phyloP scores from a whole-genome alignment of 2,888 invertebrate species.

The Itoplectis maculator region DNA sequence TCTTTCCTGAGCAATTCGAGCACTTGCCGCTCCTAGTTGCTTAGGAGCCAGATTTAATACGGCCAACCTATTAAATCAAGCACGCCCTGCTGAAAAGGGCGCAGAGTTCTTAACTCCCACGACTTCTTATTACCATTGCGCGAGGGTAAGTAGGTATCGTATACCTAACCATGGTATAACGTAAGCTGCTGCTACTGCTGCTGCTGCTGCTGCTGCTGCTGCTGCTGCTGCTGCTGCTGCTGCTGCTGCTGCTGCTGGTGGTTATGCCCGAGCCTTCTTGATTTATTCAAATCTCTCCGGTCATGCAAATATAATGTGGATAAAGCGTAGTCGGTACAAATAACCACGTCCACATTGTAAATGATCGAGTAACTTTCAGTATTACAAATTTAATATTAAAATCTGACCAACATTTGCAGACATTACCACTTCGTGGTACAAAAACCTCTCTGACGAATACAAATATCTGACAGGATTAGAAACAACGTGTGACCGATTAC shows the following conservation, averaged over 20 bases:
- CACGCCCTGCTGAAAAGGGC: constrained; percentile 21
- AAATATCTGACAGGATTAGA: too few species aligned
- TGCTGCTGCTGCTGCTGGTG: constrained; percentile 4
- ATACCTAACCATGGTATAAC: constrained; percentile 11
- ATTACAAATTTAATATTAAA: constrained; percentile 1
- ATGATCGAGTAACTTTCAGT: constrained; percentile 17
- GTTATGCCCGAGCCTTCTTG: constrained; percentile 29
- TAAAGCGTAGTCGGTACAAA: constrained; percentile 42
- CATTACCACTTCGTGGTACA: neutral
- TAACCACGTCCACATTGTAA: constrained; percentile 13
- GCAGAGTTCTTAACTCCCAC: constrained; percentile 33
- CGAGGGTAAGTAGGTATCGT: constrained; percentile 23
- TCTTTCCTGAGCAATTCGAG: constrained; percentile 3
- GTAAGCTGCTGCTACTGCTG: neutral
- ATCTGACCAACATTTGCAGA: neutral
- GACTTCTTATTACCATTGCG: constrained; percentile 44
- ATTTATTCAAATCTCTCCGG: constrained; percentile 51
- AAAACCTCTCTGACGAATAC: too few species aligned
- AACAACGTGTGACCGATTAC: too few species aligned
- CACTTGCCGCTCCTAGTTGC: constrained; percentile 24
- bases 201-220: constrained; percentile 13
- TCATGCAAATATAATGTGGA: constrained; percentile 35
- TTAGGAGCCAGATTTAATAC: constrained; percentile 30
- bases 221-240: too few species aligned
- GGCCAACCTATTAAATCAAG: constrained; percentile 44